A percentile compares a stretch with the other conserved stretches of the same genome.
phyloP scores from a whole-genome alignment of 1,140 invertebrate species.

The Radopholus similis region DNA sequence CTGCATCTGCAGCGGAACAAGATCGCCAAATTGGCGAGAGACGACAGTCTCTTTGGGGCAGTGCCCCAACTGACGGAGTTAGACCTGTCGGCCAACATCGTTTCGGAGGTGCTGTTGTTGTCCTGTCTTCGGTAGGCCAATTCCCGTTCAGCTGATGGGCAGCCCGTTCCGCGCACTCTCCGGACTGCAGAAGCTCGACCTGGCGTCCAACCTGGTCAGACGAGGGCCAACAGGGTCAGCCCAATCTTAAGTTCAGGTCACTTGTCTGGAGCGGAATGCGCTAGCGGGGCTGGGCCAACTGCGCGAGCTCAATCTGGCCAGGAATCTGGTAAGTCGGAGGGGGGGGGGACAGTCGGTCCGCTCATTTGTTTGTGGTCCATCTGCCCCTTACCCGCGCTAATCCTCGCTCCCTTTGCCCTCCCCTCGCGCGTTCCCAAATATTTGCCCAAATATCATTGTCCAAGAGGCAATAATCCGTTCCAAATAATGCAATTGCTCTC shows the following conservation, averaged over 20 bases:
- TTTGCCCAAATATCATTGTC: background rate
- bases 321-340: constrained; percentile 2
- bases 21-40: constrained; percentile 14
- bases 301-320: background rate
- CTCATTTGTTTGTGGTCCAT: too few species aligned
- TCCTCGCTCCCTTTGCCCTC: background rate
- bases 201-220: background rate
- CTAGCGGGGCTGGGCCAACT: background rate
- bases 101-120: constrained; percentile 1
- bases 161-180: background rate
- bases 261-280: background rate
- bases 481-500: too few species aligned
- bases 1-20: background rate
- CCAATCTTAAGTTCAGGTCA: background rate
- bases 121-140: background rate
- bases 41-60: constrained; percentile 6
- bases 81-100: background rate
- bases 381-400: background rate
- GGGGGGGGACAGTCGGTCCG: too few species aligned
- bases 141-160: background rate
- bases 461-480: too few species aligned
- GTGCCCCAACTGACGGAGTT: background rate
- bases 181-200: background rate
- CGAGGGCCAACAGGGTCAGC: background rate
- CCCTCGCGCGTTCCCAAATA: background rate